Evolutionary conservation across 2,113 vertebrate species (phyloP), one percentile per base, ranked within the genome.

Genomic region (Falco punctatus): DNA sequence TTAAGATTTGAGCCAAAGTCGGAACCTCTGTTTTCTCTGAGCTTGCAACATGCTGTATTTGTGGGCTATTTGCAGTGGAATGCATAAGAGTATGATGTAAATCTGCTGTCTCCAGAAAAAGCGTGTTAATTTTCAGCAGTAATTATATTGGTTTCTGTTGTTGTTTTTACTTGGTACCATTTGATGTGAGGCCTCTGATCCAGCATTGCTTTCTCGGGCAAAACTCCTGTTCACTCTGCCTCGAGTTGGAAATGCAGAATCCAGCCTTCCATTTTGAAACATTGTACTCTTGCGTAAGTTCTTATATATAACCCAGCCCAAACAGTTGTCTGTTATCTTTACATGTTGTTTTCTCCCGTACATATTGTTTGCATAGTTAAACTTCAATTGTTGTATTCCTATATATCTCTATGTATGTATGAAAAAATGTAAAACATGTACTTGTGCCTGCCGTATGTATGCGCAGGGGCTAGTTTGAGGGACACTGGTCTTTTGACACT

Each of bases 331-430:
- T 88, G 51, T 65, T 94, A 40, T 40, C 85, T 96, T 92, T 87
- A 75, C 33, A 62, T 20, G 22, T 95, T 97, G 85, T 83, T 96
- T 93, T 96, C 67, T 78, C 44, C 81, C 75, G 91, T 95, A 46
- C 66, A 38, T 83, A 79, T 58, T 54, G 48, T 96, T 96, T 96
- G 97, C 85, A 74, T 97, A 93, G 93, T 92, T 95, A 83, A 81
- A 87, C 66, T 97, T 95, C 87, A 92, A 94, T 98, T 98, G 98
- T 98, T 98, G 97, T 98, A 98, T 98, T 98, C 98, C 98, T 98
- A 97, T 95, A 82, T 91, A 80, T 94, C 92, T 92, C 33, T 84
- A 24, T 67, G 65, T 88, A 61, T 46, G 81, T 96, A 95, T 55
- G 93, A 96, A 94, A 89, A 94, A 66, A 71, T 95, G 97, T 96